Percentiles rank a stretch among this genome's conserved stretches.
These are phyloP conservation scores for Lepidurus packardi DNA, from an alignment of 1,140 invertebrate species.

Conservation along the genomic window DNA sequence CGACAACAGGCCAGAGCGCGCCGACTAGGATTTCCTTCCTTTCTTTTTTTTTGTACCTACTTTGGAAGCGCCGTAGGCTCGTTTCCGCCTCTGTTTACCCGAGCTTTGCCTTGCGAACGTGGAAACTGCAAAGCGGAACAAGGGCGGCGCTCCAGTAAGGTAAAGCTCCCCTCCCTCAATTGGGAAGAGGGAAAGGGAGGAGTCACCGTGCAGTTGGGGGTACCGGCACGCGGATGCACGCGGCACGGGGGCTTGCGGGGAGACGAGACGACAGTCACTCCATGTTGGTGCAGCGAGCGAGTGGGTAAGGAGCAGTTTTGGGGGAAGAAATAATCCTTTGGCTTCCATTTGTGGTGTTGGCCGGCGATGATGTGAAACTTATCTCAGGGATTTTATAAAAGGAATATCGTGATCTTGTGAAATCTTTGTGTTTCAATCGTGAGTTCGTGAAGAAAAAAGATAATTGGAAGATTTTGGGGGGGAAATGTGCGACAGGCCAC, in stretches of 20 bases:
- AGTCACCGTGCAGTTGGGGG: neutral
- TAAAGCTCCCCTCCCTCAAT: neutral
- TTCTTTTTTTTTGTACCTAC: neutral
- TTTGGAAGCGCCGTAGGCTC: constrained; percentile 3
- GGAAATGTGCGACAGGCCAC: neutral
- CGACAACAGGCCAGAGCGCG: neutral
- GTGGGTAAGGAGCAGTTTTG: too few relatives aligned
- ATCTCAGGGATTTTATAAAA: too few relatives aligned
- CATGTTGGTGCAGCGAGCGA: too few relatives aligned
- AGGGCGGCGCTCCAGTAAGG: neutral
- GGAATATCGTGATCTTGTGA: too few relatives aligned
- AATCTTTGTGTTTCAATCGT: too few relatives aligned
- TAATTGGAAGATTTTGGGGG: neutral
- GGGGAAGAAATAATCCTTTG: too few relatives aligned
- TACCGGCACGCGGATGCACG: too few relatives aligned
- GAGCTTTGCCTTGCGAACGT: neutral
- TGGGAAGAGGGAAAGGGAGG: neutral
- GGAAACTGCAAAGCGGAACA: neutral
- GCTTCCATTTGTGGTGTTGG: too few relatives aligned
- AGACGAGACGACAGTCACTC: too few relatives aligned
- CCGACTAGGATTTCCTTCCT: neutral
- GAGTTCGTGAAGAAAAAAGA: too few relatives aligned
- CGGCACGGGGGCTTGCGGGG: too few relatives aligned
- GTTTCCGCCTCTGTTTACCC: constrained; percentile 10
- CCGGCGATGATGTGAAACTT: too few relatives aligned